Base-by-base conservation (phyloP, 23 tunicate genomes). In the Halocynthia roretzi region DNA sequence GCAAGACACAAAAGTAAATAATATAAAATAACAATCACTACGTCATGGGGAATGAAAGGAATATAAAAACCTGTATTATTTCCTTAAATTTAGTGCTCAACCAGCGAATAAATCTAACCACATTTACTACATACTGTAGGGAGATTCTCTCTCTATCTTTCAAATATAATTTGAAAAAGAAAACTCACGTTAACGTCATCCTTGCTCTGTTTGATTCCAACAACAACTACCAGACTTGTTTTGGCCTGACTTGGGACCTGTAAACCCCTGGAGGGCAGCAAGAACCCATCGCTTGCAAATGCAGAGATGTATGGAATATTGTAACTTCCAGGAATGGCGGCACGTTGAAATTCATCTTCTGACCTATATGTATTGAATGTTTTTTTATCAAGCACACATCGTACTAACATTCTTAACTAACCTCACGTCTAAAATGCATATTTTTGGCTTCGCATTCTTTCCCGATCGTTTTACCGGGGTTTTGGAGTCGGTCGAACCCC, bases 301-400 rank as follows among this genome's bases (percentile, higher is more conserved):
- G 21, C 17, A 19, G 75, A 44, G 20, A 54, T 62, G 22, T 50
- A 81, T 5, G 92, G 84, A 54, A 73, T 70, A 68, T 86, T 92
- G 20, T 55, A 50, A 68, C 98, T 92, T 0, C 61, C 75, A 14
- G 92, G 98, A 7, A 86, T 56, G 7, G 92, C 74, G 17, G 93
- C 98, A 5, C 91, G 82, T 6, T 48, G 70, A 79, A 92, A 92
- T 58, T 92, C 98, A 58, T 86, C 92, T 6, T 87, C 40, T 18
- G 80, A 61, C 10, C 98, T 74, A 44, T 18, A 58, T 58, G 63
- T 14, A 4, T 58, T 14, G 63, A 58, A n/a, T n/a, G 63, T 14
- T 58, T 58, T 56, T 58, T 15, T 58, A 14, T 58, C 63, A n/a
- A 58, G 2, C 44, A 58, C 17, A n/a, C 17, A 14, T 58, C 63